These are phyloP conservation scores for Trichomalopsis sarcophagae DNA, from an alignment of 1,140 invertebrate species.

Conservation along the genomic window DNA sequence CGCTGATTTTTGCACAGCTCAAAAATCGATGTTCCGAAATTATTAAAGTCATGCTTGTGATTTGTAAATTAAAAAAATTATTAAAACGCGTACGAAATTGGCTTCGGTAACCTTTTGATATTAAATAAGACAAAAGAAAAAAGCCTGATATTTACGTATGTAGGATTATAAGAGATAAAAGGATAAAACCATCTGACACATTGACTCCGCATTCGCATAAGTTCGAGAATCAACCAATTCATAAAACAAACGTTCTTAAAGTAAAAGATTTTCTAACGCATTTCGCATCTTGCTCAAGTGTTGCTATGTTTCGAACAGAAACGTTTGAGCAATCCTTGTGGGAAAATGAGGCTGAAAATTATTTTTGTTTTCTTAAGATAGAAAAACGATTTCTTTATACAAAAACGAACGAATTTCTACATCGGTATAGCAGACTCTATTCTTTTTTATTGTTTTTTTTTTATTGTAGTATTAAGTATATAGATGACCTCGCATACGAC, in stretches of 20 bases:
- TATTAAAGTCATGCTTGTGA: slow-evolving; percentile 21
- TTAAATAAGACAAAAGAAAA: slow-evolving; percentile 30
- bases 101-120: slow-evolving; percentile 46
- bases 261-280: slow-evolving; percentile 43
- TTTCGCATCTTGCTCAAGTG: slow-evolving; percentile 28
- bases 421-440: slow-evolving; percentile 43
- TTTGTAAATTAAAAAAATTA: slow-evolving; percentile 2
- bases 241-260: slow-evolving; percentile 1
- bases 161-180: slow-evolving; percentile 45
- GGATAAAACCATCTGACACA: slow-evolving; percentile 38
- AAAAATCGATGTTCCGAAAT: slow-evolving; percentile 21
- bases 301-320: background rate
- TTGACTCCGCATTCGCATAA: slow-evolving; percentile 46
- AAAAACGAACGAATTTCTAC: slow-evolving; percentile 40
- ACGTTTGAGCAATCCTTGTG: slow-evolving; percentile 10
- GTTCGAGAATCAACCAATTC: slow-evolving; percentile 42
- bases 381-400: slow-evolving; percentile 5
- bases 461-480: slow-evolving; percentile 49
- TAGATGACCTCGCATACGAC: slow-evolving; percentile 49
- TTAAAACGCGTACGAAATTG: slow-evolving; percentile 39
- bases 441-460: slow-evolving; percentile 48
- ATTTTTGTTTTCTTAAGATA: slow-evolving; percentile 23
- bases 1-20: slow-evolving; percentile 15
- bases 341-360: slow-evolving; percentile 47
- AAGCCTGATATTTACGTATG: slow-evolving; percentile 41